Base-by-base conservation (phyloP, 2,888 invertebrate species). In the Siphlonurus alternatus region DNA sequence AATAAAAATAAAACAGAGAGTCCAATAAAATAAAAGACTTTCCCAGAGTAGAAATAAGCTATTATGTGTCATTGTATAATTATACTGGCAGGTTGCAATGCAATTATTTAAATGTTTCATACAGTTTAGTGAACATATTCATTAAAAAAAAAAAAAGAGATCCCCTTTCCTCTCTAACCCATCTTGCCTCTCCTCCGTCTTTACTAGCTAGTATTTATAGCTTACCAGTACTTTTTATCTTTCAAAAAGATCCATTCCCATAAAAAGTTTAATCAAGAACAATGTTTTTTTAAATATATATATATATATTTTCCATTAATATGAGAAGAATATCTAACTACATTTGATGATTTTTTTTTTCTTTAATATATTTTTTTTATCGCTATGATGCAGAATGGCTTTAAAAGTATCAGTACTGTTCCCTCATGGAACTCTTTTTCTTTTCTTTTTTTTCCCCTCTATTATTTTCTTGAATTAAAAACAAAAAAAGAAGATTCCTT, bases 391-490 rank as follows among this genome's bases (percentile, higher is more conserved):
- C 38, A 10, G 38, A 38, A 38, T 38, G 38, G 38, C 38, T 38
- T 38, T 10, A 38, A 38, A 66, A 66, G 61, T 66, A 66, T 66
- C 66, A 66, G 66, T 66, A 66, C 66, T 66, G 66, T 66, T 66
- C 66, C 66, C 64, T 38, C 54, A 63, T 23, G 51, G 54, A 65
- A 62, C 56, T 60, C 23, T 18, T 25, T 25, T 64, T 54, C 59
- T 25, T 63, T 62, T 63, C 53, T 65, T 59, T 65, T n/a, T n/a
- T n/a, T n/a, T n/a, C n/a, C n/a, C n/a, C 60, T 62, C 62, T 59
- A 65, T 59, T 59, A 62, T 63, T 65, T 25, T 54, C 15, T 38
- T 38, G 38, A 38, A 38, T 38, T 38, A 5, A n/a, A n/a, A n/a
- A 38, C 38, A 15, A 38, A 38, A 38, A 38, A 38, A 38, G 38